phyloP scores from a whole-genome alignment of 1,140 invertebrate species.

The Macrotrachela quadricornifera region DNA sequence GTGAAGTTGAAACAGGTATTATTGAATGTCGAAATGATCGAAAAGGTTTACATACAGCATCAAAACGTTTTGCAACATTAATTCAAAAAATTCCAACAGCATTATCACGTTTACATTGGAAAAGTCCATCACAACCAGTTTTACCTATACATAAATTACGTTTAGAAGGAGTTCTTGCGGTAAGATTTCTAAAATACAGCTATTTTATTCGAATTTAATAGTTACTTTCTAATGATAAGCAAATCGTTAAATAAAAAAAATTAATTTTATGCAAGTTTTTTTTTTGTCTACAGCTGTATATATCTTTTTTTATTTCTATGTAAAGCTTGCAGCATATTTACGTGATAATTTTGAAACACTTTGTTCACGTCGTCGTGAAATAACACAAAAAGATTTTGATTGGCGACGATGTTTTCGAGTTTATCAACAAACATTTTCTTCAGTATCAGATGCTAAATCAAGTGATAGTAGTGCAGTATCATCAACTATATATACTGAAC shows the following conservation, averaged over 20 bases:
- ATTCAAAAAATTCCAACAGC: slow-evolving; percentile 18
- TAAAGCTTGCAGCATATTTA: too few relatives aligned
- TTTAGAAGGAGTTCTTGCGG: slow-evolving; percentile 24
- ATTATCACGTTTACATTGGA: slow-evolving; percentile 16
- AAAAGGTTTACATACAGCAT: slow-evolving; percentile 20
- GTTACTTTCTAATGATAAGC: too few relatives aligned
- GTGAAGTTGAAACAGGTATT: slow-evolving; percentile 24
- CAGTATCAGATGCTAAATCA: neutral
- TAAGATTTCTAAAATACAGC: too few relatives aligned
- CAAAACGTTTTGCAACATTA: slow-evolving; percentile 19
- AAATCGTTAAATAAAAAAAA: too few relatives aligned
- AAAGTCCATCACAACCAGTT: slow-evolving; percentile 21
- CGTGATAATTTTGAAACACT: too few relatives aligned
- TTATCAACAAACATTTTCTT: neutral
- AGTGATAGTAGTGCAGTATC: neutral
- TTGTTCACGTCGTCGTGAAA: too few relatives aligned
- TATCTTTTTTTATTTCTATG: too few relatives aligned
- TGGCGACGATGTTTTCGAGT: slow-evolving; percentile 9
- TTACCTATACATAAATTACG: slow-evolving; percentile 22
- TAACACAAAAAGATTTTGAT: slow-evolving; percentile 6
- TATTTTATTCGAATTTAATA: too few relatives aligned
- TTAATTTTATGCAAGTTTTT: too few relatives aligned
- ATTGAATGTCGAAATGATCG: slow-evolving; percentile 23
- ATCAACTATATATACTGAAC: too few relatives aligned
- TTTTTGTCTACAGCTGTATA: too few relatives aligned